A percentile compares a stretch with the other conserved stretches of the same genome.
These are phyloP conservation scores for Platycheirus albimanus DNA, from an alignment of 2,888 invertebrate species.

Conservation along the genomic window DNA sequence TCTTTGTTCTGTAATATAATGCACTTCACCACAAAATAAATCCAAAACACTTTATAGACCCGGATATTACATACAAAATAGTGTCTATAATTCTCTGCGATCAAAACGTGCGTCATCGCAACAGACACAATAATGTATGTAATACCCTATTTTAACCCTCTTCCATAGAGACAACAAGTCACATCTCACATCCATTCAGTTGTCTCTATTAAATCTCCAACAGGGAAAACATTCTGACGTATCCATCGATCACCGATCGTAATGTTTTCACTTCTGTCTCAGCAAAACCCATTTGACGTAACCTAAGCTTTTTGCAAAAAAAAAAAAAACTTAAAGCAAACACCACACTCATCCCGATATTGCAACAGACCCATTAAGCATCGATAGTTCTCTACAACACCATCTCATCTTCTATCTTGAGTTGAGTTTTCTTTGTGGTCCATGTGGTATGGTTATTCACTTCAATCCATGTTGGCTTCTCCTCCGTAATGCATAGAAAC, in stretches of 20 bases:
- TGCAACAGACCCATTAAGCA: constrained; percentile 57
- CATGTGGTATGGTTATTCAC: constrained; percentile 35
- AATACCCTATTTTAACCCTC: constrained; percentile 31
- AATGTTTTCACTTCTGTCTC: constrained; percentile 66
- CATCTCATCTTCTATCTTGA: constrained; percentile 65
- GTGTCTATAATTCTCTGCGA: neutral
- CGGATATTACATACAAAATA: constrained; percentile 5
- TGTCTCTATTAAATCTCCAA: constrained; percentile 46
- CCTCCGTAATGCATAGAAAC: constrained; percentile 35
- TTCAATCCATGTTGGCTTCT: constrained; percentile 15
- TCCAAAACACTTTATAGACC: neutral
- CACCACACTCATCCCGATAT: constrained; percentile 43
- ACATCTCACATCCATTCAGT: constrained; percentile 53
- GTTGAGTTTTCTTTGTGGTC: constrained; percentile 46
- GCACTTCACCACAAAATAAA: neutral
- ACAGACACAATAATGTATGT: constrained; percentile 19
- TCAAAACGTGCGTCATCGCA: neutral
- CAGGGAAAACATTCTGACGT: constrained; percentile 54
- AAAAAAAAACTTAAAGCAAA: constrained; percentile 8
- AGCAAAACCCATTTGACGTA: constrained; percentile 61
- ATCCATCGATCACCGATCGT: constrained; percentile 68
- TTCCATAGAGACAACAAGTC: constrained; percentile 22
- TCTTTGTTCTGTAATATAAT: too few species aligned
- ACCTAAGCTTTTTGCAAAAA: constrained; percentile 51
- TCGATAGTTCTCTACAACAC: constrained; percentile 46